Evolutionary conservation across 2,888 invertebrate species (phyloP), one percentile per base, ranked within the genome.

Genomic region (Lasioglossum marginatum): DNA sequence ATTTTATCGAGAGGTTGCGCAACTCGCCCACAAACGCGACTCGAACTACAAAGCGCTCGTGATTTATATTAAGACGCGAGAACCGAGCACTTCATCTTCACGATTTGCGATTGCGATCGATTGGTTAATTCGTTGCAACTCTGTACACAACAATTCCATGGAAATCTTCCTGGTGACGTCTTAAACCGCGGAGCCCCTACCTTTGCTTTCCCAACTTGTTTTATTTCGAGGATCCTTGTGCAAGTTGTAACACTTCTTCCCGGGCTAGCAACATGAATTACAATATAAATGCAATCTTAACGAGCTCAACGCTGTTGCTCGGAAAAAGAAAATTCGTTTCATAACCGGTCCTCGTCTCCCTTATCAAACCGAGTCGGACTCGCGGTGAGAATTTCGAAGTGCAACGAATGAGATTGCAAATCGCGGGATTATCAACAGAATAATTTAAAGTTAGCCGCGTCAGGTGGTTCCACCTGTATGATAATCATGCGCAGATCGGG

Each of bases 1-100:
- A 85, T 77, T 72, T 73, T 63, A 85, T 60, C 71, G 80, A 66
- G 57, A 45, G 57, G 27, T 85, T 85, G 76, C 75, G 86, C 76
- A 80, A 85, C n/a, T 66, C 16, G 57, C 16, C 63, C 57, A n/a
- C 57, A 57, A 57, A n/a, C 57, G 63, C 63, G 6, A 6, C 19
- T 34, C 37, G 8, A 19, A 23, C 16, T 34, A 63, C 73, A 63
- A 66, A 81, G 31, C n/a, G 72, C 31, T n/a, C 40, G 72, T 63
- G 70, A 34, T 82, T 82, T 73, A 63, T 52, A 63, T 77, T 52
- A 70, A 68, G 66, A 63, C 31, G 63, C 63, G 63, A 16, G n/a
- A 31, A 16, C 31, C 60, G 60, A 6, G 27, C 60, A 2, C 5
- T 31, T 27, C 12, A 5, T 60, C 27, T 60, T n/a, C 16, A 0